Evolutionary conservation across 2,797 vertebrate species (phyloP), one percentile per base, ranked within the genome.

Genomic region (Epinephelus malabaricus): DNA sequence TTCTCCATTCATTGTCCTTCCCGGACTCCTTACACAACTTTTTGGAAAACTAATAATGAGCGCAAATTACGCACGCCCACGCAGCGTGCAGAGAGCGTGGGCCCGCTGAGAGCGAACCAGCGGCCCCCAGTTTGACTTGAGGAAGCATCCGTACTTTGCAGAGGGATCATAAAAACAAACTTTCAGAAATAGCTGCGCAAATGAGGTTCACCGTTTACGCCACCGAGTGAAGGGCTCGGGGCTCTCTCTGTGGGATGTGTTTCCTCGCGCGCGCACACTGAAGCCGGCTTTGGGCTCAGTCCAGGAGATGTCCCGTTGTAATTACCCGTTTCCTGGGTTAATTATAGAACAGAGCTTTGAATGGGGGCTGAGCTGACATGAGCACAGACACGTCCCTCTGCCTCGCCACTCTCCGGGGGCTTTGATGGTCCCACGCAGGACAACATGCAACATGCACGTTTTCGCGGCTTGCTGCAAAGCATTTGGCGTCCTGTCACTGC

Each of bases 321-420:
- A 92, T 92, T 54, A 86, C 73, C 78, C 68, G 65, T 90, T 92
- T 93, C 90, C 90, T 79, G 88, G 34, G 80, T 85, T 91, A 92
- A 89, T 90, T 88, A 92, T 92, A 91, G 86, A 69, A 43, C 69
- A 5, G 3, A 30, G 69, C 72, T 78, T 45, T 76, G 77, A 73
- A 67, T 56, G 46, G 78, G 69, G 71, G 64, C 64, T 49, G 85
- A 23, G 75, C 69, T 76, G 84, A 94, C 91, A 83, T 92, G 91
- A 2, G 54, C 75, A 50, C 53, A 79, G 91, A 92, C 92, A 94
- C 93, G 91, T 93, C 79, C 74, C 68, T 66, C n/a, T 70, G 15
- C 69, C 46, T 66, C 45, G 7, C 49, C 23, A 2, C 34, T 76
- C 69, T 76, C 79, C 12, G 21, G 62, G 50, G 74, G 15, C 11